Base-by-base conservation (phyloP, 2,113 vertebrate species). In the Myrmecophaga tridactyla region DNA sequence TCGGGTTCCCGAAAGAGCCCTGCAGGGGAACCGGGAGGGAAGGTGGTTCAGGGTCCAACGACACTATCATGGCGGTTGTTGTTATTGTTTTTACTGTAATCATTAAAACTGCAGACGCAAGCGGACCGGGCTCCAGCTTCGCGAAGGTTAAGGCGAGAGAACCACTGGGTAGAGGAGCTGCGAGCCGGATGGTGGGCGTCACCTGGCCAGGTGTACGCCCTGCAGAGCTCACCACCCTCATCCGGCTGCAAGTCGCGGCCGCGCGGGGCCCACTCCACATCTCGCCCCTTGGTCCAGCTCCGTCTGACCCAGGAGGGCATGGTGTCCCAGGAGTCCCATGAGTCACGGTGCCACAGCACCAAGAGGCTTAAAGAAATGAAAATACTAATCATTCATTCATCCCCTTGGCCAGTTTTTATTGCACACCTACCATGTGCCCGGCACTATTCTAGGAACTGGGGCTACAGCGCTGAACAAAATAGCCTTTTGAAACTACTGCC, bases 1-100 rank as follows among this genome's bases (percentile, higher is more conserved):
- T n/a, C 3, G 3, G 14, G 13, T 4, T 10, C 23, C 4, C 0
- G 0, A 10, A 53, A 53, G 18, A 17, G 14, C 51, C 14, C 51
- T 15, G 51, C n/a, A 53, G 51, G 51, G 51, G 18, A 17, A 17
- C 51, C 14, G 51, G 51, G 56, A 58, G 56, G 5, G 56, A 17
- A 36, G n/a, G 25, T 25, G 43, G 23, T 65, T 58, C 39, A 25
- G 15, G 65, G 4, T 51, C 34, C 1, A 0, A 4, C 1, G 51
- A 67, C 60, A 53, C 7, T 21, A 20, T 27, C 25, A n/a, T 34
- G n/a, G 20, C 4, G 23, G 23, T 7, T 31, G 25, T 23, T 27
- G 4, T 23, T 67, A 39, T 39, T 41, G 34, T 53, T 69, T 4
- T 63, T 43, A 75, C 72, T 95, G 82, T 9, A 46, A 78, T 62